Percentiles rank a stretch among this genome's conserved stretches.
Conservation (phyloP, 1,140 invertebrate genomes). For the Spodoptera frugiperda region DNA sequence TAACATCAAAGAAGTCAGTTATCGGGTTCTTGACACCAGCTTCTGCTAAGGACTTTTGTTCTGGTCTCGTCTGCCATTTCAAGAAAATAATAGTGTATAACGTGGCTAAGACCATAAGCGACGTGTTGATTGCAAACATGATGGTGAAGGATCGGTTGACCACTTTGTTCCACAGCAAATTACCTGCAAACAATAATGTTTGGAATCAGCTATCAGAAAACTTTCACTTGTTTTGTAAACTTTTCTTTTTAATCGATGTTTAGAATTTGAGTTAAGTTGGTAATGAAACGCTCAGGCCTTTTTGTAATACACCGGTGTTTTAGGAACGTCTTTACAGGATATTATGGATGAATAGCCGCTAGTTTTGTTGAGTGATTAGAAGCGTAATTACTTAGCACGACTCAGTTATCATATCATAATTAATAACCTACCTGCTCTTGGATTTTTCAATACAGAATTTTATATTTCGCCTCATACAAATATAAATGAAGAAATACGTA, state of each 20-base stretch:
- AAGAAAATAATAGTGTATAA: conserved; percentile 88
- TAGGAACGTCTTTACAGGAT: no score
- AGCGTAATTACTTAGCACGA: no score
- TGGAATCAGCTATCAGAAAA: neutral
- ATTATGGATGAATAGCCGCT: no score
- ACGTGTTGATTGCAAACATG: conserved; percentile 90
- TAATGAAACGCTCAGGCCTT: no score
- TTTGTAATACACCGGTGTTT: no score
- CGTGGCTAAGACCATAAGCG: conserved; percentile 87
- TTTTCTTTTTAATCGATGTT: neutral
- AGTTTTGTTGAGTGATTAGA: no score
- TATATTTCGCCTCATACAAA: no score
- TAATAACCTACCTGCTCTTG: no score
- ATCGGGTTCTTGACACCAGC: conserved; percentile 87
- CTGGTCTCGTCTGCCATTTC: conserved; percentile 88
- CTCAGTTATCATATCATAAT: no score
- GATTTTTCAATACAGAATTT: no score
- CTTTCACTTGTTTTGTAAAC: neutral
- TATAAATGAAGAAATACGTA: no score
- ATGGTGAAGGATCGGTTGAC: conserved; percentile 88
- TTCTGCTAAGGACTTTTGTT: conserved; percentile 87
- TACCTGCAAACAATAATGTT: conserved; percentile 65
- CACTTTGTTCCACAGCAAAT: conserved; percentile 71
- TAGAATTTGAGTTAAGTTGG: no score
- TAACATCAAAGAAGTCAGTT: conserved; percentile 90